phyloP scores from a whole-genome alignment of 2,113 vertebrate species.

The Otis tarda region DNA sequence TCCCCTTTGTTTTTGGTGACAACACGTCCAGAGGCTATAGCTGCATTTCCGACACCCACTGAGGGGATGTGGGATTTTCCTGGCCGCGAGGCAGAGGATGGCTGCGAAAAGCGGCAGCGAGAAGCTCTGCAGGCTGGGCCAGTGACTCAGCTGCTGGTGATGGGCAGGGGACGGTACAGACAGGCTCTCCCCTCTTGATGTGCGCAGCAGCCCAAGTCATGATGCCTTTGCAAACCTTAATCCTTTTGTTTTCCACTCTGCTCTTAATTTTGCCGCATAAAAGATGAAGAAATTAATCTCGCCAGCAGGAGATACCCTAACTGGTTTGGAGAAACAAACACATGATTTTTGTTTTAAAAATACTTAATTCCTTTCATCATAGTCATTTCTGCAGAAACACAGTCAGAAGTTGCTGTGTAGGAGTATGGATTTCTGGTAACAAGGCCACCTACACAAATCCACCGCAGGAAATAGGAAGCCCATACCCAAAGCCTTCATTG shows the following conservation, averaged over 20 bases:
- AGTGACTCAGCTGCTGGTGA: constrained; percentile 7
- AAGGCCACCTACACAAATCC: constrained; percentile 69
- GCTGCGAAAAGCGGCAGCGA: background rate
- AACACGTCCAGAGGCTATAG: background rate
- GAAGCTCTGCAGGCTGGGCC: background rate
- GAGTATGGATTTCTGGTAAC: constrained; percentile 74
- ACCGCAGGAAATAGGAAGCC: constrained; percentile 65
- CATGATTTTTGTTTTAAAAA: constrained; percentile 44
- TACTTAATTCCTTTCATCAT: constrained; percentile 50
- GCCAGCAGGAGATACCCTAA: background rate
- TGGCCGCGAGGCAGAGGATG: background rate
- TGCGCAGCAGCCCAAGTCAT: background rate
- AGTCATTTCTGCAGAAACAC: constrained; percentile 79
- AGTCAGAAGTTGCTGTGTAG: constrained; percentile 75
- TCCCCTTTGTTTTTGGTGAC: constrained; percentile 7
- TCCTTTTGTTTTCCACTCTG: background rate
- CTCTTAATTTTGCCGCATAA: background rate
- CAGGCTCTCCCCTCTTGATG: fast-evolving
- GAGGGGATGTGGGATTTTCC: constrained; percentile 63
- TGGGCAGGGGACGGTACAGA: background rate
- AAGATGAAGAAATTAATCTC: background rate
- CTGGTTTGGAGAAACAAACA: constrained; percentile 36
- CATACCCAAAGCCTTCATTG: constrained; percentile 46
- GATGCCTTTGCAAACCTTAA: background rate
- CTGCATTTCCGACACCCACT: constrained; percentile 10